Conservation (phyloP, 2,888 invertebrate genomes). For the Synanthedon formicaeformis region DNA sequence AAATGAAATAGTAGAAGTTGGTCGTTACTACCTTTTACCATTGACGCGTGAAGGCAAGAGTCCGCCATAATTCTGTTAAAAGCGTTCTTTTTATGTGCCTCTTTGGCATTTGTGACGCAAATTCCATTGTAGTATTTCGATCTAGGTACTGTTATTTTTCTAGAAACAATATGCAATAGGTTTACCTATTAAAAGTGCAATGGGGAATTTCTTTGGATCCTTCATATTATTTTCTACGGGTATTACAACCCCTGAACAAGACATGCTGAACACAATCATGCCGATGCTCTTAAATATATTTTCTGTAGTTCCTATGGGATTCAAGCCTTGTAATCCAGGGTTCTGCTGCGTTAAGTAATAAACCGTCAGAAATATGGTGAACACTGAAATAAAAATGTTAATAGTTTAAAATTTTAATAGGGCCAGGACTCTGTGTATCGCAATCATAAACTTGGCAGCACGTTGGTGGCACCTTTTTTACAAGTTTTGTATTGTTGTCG, state of each 20-base stretch:
- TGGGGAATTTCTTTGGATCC: constrained; percentile 26
- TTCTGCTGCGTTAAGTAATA: constrained; percentile 27
- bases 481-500: too few species aligned
- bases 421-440: background rate
- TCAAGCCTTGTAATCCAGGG: constrained; percentile 22
- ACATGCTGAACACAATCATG: constrained; percentile 69
- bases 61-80: too few species aligned
- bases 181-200: constrained; percentile 24
- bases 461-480: too few species aligned
- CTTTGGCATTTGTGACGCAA: too few species aligned
- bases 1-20: too few species aligned
- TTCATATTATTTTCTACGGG: constrained; percentile 47
- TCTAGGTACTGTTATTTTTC: too few species aligned
- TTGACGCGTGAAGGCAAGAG: too few species aligned
- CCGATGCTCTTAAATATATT: constrained; percentile 49
- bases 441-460: too few species aligned
- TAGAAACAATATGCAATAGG: too few species aligned
- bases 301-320: constrained; percentile 3
- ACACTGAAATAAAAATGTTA: constrained; percentile 21
- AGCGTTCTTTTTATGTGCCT: too few species aligned
- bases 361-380: constrained; percentile 24
- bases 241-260: constrained; percentile 43
- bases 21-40: too few species aligned
- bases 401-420: background rate
- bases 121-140: too few species aligned